Evolutionary conservation across 1,140 invertebrate genomes (phyloP), one percentile per base, ranked within the genome.

Genomic region (Xylocopa sonorina): DNA sequence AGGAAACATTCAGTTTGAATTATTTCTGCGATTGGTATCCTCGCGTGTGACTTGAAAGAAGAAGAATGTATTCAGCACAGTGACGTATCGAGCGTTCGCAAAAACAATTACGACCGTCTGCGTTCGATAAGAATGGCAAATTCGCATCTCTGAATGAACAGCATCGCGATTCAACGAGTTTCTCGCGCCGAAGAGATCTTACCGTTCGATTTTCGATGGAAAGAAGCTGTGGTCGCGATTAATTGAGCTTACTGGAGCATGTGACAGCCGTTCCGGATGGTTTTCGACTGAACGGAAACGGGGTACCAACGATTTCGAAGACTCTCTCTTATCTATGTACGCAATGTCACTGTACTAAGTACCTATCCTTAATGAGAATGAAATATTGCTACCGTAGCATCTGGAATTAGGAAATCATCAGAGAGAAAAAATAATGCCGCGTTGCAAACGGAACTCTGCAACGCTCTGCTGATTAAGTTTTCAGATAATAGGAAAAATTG

Each of bases 251-350:
- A 55, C n/a, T 51, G 72, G 34, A 29, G 72, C 64, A 21, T 43
- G 48, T 64, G 38, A 67, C 57, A 80, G 75, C 46, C 43, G 66
- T n/a, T 46, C 34, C 63, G 60, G 80, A 74, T 66, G 46, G 51
- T 78, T 66, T 85, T 78, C 62, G 50, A 86, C 85, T 87, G 76
- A 87, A 69, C 41, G 51, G 18, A 34, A 38, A 43, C 24, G 48
- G 57, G 66, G 43, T 53, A 74, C 38, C 77, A 74, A 83, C 18
- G 43, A 78, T 81, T 87, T 86, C 53, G 46, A 71, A 71, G 55
- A 38, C 64, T 55, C 34, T 55, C 34, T 67, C 84, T 87, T 87
- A 87, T 87, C 85, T 85, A 66, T 57, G 50, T 66, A 80, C 57
- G 76, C 55, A 68, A 75, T 76, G 81, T 72, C 85, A 75, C 7